Evolutionary conservation across 2,888 invertebrate species (phyloP).

Genomic region (Branchellion lobata): DNA sequence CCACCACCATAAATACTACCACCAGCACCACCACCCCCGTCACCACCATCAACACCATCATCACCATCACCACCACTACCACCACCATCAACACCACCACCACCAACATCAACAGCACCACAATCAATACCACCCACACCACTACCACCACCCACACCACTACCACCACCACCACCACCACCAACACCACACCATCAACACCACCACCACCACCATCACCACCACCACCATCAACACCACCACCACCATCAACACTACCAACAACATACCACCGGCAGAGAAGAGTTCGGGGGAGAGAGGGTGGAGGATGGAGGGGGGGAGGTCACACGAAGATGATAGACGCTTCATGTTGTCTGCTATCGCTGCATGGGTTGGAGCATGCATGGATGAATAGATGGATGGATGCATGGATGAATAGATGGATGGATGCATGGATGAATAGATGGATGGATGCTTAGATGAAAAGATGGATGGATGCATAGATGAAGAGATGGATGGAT

Average conservation of each 20-base stretch:
- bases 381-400: too few species aligned
- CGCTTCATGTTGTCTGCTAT: constrained; percentile 28
- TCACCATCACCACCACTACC: too few species aligned
- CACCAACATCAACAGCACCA: background rate
- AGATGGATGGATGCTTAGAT: too few species aligned
- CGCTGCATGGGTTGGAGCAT: too few species aligned
- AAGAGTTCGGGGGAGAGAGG: background rate
- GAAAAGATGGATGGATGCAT: too few species aligned
- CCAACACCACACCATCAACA: background rate
- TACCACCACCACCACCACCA: background rate
- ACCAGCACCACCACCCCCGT: background rate
- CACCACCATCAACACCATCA: background rate
- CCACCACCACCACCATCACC: background rate
- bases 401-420: too few species aligned
- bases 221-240: background rate
- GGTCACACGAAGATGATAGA: constrained; percentile 32
- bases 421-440: too few species aligned
- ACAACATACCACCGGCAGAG: background rate
- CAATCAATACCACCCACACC: background rate
- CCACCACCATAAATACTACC: background rate
- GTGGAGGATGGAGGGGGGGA: background rate
- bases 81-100: background rate
- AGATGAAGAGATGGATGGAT: too few species aligned
- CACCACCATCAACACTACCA: background rate
- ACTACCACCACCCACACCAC: background rate